Conservation (phyloP, 2,888 invertebrate genomes). For the Lottia scabra region DNA sequence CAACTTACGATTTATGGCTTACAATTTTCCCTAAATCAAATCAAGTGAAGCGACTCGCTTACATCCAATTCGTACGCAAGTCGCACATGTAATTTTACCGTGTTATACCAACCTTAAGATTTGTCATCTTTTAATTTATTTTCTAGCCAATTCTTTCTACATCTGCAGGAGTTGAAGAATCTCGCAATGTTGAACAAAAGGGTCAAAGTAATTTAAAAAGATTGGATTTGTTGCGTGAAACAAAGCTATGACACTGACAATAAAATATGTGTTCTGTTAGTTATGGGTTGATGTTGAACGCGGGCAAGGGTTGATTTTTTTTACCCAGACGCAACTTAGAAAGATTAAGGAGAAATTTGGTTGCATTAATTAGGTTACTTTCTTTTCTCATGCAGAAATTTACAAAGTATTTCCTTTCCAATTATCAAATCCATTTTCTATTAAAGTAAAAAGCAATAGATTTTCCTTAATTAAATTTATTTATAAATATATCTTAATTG, state of each 20-base stretch:
- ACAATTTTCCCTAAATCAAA: conserved; percentile 22
- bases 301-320: neutral
- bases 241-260: neutral
- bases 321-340: neutral
- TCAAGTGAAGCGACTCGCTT: neutral
- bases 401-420: no score
- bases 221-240: conserved; percentile 7
- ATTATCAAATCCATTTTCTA: no score
- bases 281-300: neutral
- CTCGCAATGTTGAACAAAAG: conserved; percentile 1
- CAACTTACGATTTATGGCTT: conserved; percentile 14
- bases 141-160: conserved; percentile 8
- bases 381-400: neutral
- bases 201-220: conserved; percentile 5
- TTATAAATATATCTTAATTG: no score
- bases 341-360: conserved; percentile 1
- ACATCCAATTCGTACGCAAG: conserved; percentile 2
- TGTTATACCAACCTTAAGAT: neutral
- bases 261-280: conserved; percentile 2
- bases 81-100: conserved; percentile 4
- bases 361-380: neutral
- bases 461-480: no score
- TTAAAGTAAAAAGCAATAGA: no score
- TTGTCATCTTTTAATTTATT: conserved; percentile 17
- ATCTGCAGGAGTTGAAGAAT: neutral